Percentiles rank a stretch among this genome's conserved stretches.
phyloP scores from a whole-genome alignment of 2,888 invertebrate genomes.

The Cryptocephalus moraei region DNA sequence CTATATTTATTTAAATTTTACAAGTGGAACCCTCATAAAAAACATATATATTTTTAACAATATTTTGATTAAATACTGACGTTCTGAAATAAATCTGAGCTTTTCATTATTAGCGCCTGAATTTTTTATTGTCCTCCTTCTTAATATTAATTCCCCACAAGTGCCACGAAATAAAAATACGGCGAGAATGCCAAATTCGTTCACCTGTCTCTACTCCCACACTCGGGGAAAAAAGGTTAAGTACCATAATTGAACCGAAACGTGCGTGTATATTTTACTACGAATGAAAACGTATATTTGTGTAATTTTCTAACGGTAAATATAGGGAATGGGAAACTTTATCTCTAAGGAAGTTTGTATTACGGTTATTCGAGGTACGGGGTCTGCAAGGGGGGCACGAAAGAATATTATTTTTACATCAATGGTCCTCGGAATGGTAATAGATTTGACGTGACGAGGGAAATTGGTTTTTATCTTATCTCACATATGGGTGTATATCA shows the following conservation, averaged over 20 bases:
- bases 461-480: slow-evolving; percentile 4
- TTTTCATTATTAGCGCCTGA: too few relatives aligned
- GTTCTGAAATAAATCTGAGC: too few relatives aligned
- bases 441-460: slow-evolving; percentile 5
- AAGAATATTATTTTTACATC: slow-evolving; percentile 15
- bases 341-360: slow-evolving; percentile 18
- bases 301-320: slow-evolving; percentile 33
- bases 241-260: not conserved
- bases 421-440: not conserved
- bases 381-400: slow-evolving; percentile 9
- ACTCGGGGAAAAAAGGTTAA: not conserved
- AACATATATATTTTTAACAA: too few relatives aligned
- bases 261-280: not conserved
- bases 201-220: not conserved
- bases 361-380: not conserved
- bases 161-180: not conserved
- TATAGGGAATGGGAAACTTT: slow-evolving; percentile 27
- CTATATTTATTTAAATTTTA: too few relatives aligned
- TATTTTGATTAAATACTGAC: too few relatives aligned
- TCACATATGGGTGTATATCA: too few relatives aligned
- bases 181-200: not conserved
- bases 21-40: too few relatives aligned
- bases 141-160: too few relatives aligned
- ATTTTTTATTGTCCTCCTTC: too few relatives aligned
- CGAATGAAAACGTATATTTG: slow-evolving; percentile 26